A percentile compares a stretch with the other conserved stretches of the same genome.
Evolutionary conservation across 2,797 vertebrate species (phyloP).

Genomic region (Yasuhikotakia modesta): DNA sequence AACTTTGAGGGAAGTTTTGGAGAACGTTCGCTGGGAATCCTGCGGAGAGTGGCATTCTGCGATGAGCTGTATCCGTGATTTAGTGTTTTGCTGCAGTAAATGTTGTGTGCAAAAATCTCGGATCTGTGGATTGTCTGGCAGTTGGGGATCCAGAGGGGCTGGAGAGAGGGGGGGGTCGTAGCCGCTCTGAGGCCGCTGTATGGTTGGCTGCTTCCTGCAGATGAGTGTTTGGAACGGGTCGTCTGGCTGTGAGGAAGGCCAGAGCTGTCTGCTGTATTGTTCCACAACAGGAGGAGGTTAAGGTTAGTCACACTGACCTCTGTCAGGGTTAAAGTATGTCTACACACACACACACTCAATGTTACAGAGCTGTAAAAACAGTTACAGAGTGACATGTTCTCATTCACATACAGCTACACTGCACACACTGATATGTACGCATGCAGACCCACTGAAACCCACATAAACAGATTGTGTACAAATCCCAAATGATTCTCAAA

Average conservation of each 20-base stretch:
- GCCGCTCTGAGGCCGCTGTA: constrained; percentile 23
- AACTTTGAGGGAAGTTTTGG: too few species aligned
- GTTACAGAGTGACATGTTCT: constrained; percentile 15
- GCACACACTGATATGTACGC: constrained; percentile 14
- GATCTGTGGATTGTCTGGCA: constrained; percentile 49
- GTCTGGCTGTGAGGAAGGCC: constrained; percentile 58
- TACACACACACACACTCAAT: constrained; percentile 10
- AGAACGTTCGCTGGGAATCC: not conserved
- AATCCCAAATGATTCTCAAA: too few species aligned
- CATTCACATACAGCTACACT: constrained; percentile 11
- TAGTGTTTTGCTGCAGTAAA: constrained; percentile 34
- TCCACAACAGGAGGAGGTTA: constrained; percentile 45
- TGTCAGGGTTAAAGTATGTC: constrained; percentile 21
- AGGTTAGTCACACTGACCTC: constrained; percentile 42
- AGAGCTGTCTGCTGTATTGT: constrained; percentile 46
- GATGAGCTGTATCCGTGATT: constrained; percentile 39
- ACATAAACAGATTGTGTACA: not conserved
- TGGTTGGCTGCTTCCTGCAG: constrained; percentile 53
- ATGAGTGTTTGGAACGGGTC: constrained; percentile 53
- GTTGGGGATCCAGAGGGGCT: constrained; percentile 31
- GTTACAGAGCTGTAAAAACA: constrained; percentile 24
- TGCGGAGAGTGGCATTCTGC: constrained; percentile 29
- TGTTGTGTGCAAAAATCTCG: constrained; percentile 26
- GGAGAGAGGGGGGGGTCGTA: constrained; percentile 10
- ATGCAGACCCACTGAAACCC: constrained; percentile 6